A percentile compares a stretch with the other conserved stretches of the same genome.
Conservation (phyloP, 2,888 invertebrate genomes). For the Tetrapedia diversipes region DNA sequence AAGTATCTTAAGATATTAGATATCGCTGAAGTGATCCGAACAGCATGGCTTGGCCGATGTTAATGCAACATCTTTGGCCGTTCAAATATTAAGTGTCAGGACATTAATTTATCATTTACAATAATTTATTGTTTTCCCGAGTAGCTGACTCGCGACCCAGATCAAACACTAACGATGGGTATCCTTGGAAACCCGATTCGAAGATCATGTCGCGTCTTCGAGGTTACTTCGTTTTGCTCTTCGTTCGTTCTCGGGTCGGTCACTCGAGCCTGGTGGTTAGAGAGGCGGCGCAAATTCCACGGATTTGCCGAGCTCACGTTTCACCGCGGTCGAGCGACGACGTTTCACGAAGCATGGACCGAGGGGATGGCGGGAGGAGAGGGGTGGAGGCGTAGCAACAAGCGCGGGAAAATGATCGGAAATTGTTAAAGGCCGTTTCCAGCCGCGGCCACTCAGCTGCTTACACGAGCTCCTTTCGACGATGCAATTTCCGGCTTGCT, state of each 20-base stretch:
- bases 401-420: constrained; percentile 49
- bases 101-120: no score
- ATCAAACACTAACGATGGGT: neutral
- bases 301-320: constrained; percentile 27
- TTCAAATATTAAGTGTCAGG: no score
- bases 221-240: neutral
- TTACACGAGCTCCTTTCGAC: constrained; percentile 26
- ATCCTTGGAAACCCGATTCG: neutral
- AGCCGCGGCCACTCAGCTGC: constrained; percentile 10
- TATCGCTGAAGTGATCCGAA: no score
- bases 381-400: neutral
- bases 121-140: no score
- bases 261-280: constrained; percentile 9
- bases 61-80: no score
- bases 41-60: no score
- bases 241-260: neutral
- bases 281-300: constrained; percentile 24
- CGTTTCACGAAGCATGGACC: constrained; percentile 20
- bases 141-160: no score
- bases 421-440: constrained; percentile 48
- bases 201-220: neutral
- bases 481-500: constrained; percentile 48
- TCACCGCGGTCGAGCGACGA: constrained; percentile 14
- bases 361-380: neutral
- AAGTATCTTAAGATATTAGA: no score